Base-by-base conservation (phyloP, 2,797 vertebrate genomes). In the Karalla daura region DNA sequence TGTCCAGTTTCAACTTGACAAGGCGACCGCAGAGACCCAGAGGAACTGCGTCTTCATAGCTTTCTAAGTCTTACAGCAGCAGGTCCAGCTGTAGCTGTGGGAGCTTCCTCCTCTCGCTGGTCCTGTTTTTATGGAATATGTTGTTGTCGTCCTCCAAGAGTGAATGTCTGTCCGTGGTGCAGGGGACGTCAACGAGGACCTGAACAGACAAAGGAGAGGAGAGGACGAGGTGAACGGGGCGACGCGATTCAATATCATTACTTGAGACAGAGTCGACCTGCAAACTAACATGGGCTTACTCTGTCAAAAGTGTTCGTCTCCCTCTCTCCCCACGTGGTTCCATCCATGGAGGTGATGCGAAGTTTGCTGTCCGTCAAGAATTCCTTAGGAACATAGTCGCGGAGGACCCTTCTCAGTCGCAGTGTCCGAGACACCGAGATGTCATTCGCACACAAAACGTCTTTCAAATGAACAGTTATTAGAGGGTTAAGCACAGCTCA, bases 121-220 rank as follows among this genome's bases (percentile, higher is more conserved):
- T 93, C 76, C 97, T 91, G 1, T 23, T 90, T 56, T 55, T 94
- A 53, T 76, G 92, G 81, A 99, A 99, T 73, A 99, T 95, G 80
- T 96, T 99, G 89, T 99, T 98, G 4, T 97, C 95, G 0, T 96
- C 92, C 61, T 98, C 95, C 54, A 85, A 85, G 36, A 96, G 83
- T 0, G 97, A 88, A 63, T 89, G 90, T 84, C 91, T 76, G 87
- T 99, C 98, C 7, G 95, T 95, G 1, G 96, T 98, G 77, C 98
- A 99, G 23, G 97, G 98, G 24, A 95, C 97, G 14, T 99, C 98
- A 55, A 99, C 96, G 36, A 99, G 93, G 15, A 99, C 98, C 97
- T 99, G 86, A 61, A 56, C 12, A 49, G 23, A 35, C 3, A 33
- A 0, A 23, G 0, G 10, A 39, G n/a, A 21, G 6, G 4, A 56